Evolutionary conservation across 2,888 invertebrate genomes (phyloP), one percentile per base, ranked within the genome.

Genomic region (Meteorus colon): DNA sequence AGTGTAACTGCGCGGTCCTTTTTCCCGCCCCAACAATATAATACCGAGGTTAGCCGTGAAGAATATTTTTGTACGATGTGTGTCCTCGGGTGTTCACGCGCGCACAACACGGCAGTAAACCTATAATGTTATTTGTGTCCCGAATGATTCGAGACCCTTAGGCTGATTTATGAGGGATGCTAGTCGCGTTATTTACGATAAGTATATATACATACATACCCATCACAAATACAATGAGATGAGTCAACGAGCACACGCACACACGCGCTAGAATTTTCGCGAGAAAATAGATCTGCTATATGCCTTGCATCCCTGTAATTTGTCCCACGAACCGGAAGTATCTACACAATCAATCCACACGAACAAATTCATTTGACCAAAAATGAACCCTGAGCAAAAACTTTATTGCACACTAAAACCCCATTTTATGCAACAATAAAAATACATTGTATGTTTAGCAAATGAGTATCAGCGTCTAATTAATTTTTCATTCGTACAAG

Each of bases 51-150:
- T 19, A 37, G 37, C 37, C 19, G 16, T 65, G 27, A 12, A 63
- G 12, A 31, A 34, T n/a, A 63, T 16, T 31, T 63, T 31, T n/a
- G 10, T 29, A 62, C n/a, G 16, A 34, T 31, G 59, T 34, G 59
- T 45, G 59, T 24, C 60, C 60, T 29, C 31, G 34, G 27, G 48
- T 31, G 27, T 31, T 19, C n/a, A n/a, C 59, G 45, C 59, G 71
- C 37, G 71, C 71, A 66, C 71, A 71, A 41, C 45, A 77, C 79
- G 80, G 77, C 81, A 79, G 83, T 87, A 88, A 88, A 87, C 86
- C 87, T 85, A 88, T 89, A 87, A 89, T 88, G 85, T 86, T 88
- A 87, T 89, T 88, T 88, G 86, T 84, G 84, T 81, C 80, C 83
- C 80, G 82, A 87, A 89, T 88, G 81, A 88, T 88, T 84, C 82